Conservation (phyloP, 2,888 invertebrate species). For the Urechis unicinctus region DNA sequence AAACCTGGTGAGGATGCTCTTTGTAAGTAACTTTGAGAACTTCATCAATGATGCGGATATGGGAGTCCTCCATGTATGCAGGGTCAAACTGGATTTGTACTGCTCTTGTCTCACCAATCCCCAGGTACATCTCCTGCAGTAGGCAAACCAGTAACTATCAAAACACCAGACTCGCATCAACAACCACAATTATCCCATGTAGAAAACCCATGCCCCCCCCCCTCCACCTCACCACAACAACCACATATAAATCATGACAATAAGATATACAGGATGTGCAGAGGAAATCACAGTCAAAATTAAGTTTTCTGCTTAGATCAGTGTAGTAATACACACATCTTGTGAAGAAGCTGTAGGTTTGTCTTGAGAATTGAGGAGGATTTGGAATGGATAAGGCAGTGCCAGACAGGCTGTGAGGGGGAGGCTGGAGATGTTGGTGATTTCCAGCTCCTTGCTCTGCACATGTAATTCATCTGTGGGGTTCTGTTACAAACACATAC, state of each 20-base stretch:
- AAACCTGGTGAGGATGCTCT: constrained; percentile 49
- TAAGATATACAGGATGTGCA: too few relatives aligned
- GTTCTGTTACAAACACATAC: constrained; percentile 1
- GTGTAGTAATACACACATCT: too few relatives aligned
- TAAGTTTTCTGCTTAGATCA: too few relatives aligned
- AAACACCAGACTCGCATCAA: not conserved
- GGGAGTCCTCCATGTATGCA: constrained; percentile 43
- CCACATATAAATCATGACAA: too few relatives aligned
- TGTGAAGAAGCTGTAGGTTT: too few relatives aligned
- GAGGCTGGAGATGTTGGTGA: constrained; percentile 48
- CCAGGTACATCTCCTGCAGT: constrained; percentile 34
- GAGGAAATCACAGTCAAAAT: too few relatives aligned
- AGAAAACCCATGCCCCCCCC: not conserved
- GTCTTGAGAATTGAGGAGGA: too few relatives aligned
- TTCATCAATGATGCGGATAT: constrained; percentile 45
- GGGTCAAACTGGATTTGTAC: constrained; percentile 45
- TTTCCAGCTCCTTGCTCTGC: constrained; percentile 33
- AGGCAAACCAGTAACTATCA: not conserved
- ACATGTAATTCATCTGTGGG: constrained; percentile 21
- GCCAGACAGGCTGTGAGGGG: constrained; percentile 40
- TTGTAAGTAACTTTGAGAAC: constrained; percentile 41
- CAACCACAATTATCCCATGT: not conserved
- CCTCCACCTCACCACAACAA: too few relatives aligned
- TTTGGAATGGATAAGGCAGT: constrained; percentile 42
- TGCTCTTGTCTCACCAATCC: constrained; percentile 32